Evolutionary conservation across 2,113 vertebrate species (phyloP).

Genomic region (Rhodinocichla rosea): DNA sequence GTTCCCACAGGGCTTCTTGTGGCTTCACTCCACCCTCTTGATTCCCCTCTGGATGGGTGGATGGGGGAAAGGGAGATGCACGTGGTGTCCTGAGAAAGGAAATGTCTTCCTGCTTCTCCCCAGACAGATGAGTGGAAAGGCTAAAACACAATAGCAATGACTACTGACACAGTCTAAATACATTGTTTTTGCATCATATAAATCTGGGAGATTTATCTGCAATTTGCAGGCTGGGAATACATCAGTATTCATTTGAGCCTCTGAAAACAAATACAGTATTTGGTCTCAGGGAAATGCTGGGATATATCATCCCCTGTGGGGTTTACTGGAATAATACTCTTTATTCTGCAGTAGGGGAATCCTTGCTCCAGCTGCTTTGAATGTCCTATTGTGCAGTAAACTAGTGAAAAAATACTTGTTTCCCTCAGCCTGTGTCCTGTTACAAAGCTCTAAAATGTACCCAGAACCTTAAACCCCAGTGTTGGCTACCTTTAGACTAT

Average conservation of each 20-base stretch:
- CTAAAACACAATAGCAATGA: conserved; percentile 37
- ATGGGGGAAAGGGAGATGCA: neutral
- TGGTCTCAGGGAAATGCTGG: neutral
- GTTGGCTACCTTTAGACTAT: neutral
- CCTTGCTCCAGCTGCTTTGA: neutral
- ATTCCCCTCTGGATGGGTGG: neutral
- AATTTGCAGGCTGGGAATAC: neutral
- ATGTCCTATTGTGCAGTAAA: neutral
- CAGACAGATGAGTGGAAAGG: neutral
- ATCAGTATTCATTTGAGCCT: neutral
- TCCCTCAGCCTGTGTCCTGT: neutral
- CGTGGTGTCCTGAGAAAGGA: neutral
- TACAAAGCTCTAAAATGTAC: neutral
- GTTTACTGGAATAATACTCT: conserved; percentile 21
- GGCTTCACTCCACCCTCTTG: neutral
- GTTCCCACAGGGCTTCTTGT: neutral
- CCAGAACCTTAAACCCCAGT: neutral
- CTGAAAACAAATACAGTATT: neutral
- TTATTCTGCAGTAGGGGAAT: conserved; percentile 18
- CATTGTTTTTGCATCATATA: conserved; percentile 15
- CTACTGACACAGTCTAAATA: neutral
- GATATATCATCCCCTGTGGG: neutral
- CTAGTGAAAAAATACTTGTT: neutral
- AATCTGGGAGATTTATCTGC: neutral
- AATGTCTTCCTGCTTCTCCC: neutral